Percentiles rank a stretch among this genome's conserved stretches.
These are phyloP conservation scores for Pycnomerus fuliginosus DNA, from an alignment of 2,888 invertebrate species.

Conservation along the genomic window DNA sequence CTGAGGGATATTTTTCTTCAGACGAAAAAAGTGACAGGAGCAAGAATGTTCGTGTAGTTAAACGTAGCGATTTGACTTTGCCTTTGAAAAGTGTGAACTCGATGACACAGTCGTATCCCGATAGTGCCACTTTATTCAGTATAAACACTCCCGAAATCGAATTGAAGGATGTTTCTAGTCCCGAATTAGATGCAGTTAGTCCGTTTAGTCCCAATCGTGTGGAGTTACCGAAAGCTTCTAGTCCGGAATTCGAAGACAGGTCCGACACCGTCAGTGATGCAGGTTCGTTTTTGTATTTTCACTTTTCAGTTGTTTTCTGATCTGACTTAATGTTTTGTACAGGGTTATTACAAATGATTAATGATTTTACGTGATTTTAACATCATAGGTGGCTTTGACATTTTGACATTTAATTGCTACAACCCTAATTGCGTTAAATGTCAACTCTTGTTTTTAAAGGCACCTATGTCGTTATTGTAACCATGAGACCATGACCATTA, in stretches of 20 bases:
- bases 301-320: no score
- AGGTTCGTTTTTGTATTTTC: no score
- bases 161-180: slow-evolving; percentile 62
- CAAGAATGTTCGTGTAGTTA: slow-evolving; percentile 49
- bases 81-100: slow-evolving; percentile 54
- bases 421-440: no score
- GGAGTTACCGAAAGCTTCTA: slow-evolving; percentile 31
- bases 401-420: no score
- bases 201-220: slow-evolving; percentile 41
- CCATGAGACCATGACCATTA: no score
- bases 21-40: slow-evolving; percentile 59
- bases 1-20: slow-evolving; percentile 66
- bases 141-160: slow-evolving; percentile 53
- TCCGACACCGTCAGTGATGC: slow-evolving; percentile 72
- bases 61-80: slow-evolving; percentile 49
- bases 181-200: slow-evolving; percentile 59
- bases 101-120: slow-evolving; percentile 50
- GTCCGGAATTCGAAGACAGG: slow-evolving; percentile 49
- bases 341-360: no score
- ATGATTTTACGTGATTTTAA: no score
- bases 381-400: no score
- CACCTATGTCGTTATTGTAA: no score
- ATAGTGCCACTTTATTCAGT: slow-evolving; percentile 34
- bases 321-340: no score
- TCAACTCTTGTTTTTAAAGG: no score